These are phyloP conservation scores for Drosophila pruinosa DNA, from an alignment of 1,140 invertebrate genomes.

Conservation along the genomic window DNA sequence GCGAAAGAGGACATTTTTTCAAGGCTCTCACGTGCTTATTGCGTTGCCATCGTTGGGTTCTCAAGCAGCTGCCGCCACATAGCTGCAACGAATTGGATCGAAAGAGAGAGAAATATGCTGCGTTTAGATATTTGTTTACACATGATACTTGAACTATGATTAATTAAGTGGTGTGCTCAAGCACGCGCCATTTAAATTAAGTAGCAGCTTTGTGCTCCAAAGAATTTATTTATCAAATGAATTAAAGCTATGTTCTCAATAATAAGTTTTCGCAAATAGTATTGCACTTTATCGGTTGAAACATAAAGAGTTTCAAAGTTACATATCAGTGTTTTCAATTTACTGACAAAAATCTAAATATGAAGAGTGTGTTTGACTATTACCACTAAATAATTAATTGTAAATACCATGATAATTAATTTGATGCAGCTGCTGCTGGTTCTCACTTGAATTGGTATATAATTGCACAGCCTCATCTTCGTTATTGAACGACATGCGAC, in stretches of 20 bases:
- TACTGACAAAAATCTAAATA: too few relatives aligned
- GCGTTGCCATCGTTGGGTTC: constrained; percentile 31
- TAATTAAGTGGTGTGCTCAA: constrained; percentile 53
- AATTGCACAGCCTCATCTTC: too few relatives aligned
- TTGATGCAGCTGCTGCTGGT: too few relatives aligned
- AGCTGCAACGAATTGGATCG: constrained; percentile 34
- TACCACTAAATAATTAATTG: too few relatives aligned
- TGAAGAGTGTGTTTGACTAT: too few relatives aligned
- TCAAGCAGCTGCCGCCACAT: constrained; percentile 32
- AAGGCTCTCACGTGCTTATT: constrained; percentile 68
- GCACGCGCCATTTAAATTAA: constrained; percentile 61
- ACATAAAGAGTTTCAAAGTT: background rate
- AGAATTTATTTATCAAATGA: constrained; percentile 42
- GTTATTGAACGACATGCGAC: too few relatives aligned
- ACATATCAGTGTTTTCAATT: too few relatives aligned
- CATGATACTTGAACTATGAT: constrained; percentile 58
- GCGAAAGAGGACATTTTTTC: constrained; percentile 70
- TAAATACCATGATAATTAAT: too few relatives aligned
- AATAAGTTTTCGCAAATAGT: background rate
- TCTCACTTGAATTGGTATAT: too few relatives aligned
- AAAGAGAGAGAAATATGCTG: constrained; percentile 1
- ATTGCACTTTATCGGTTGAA: background rate
- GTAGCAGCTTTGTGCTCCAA: constrained; percentile 25
- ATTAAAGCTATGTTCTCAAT: background rate
- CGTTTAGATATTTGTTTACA: constrained; percentile 8